Evolutionary conservation across 2,797 vertebrate genomes (phyloP).

Genomic region (Poecilia wingei): DNA sequence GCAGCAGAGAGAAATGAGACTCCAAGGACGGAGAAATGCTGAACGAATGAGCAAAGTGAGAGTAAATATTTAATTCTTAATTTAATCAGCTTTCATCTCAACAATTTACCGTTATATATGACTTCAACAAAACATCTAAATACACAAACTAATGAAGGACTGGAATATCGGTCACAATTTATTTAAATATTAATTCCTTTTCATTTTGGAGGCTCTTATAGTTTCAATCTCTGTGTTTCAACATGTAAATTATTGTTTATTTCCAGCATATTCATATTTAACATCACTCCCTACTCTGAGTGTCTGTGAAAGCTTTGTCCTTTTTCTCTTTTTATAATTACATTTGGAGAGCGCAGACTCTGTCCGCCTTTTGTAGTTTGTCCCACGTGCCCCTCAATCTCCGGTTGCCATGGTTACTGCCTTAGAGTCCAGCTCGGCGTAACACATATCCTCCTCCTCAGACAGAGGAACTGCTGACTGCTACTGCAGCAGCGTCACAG

Average conservation of each 20-base stretch:
- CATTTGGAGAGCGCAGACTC: constrained; percentile 6
- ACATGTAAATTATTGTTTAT: neutral
- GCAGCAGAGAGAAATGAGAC: neutral
- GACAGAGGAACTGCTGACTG: neutral
- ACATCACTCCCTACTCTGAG: neutral
- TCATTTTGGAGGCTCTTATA: neutral
- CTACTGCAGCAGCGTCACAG: neutral
- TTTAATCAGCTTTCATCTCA: neutral
- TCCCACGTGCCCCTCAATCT: constrained; percentile 15
- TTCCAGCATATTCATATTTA: neutral
- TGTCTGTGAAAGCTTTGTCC: neutral
- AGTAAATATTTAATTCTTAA: neutral
- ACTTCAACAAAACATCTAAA: neutral
- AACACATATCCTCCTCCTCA: neutral
- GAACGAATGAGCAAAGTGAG: neutral
- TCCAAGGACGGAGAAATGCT: neutral
- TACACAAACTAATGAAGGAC: neutral
- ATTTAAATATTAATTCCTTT: neutral
- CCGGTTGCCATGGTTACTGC: constrained; percentile 25
- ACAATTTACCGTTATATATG: neutral
- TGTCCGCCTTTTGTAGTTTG: constrained; percentile 23
- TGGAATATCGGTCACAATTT: neutral
- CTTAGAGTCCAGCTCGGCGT: neutral
- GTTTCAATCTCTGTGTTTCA: neutral
- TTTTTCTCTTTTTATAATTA: constrained; percentile 4